Percentiles rank a stretch among this genome's conserved stretches.
These are phyloP conservation scores for Poicephalus gulielmi DNA, from an alignment of 2,113 vertebrate species.

Conservation along the genomic window DNA sequence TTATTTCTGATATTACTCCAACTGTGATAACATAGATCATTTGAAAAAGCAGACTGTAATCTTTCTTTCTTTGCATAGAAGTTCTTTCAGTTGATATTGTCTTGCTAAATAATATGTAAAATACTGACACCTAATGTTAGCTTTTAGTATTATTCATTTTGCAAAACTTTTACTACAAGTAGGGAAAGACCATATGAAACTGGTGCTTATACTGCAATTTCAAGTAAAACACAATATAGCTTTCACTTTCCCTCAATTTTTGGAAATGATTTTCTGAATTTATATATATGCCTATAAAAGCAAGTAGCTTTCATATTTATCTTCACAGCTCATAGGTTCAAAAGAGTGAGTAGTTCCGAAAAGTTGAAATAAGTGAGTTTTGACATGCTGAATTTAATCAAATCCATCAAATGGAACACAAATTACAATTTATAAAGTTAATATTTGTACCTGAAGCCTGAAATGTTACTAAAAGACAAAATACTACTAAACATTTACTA, in stretches of 20 bases:
- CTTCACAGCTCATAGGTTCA: neutral
- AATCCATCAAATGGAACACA: neutral
- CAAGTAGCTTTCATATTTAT: neutral
- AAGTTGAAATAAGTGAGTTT: neutral
- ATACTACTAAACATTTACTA: neutral
- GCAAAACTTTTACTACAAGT: neutral
- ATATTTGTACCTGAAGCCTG: neutral
- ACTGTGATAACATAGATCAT: neutral
- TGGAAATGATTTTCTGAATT: neutral
- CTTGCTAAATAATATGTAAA: conserved; percentile 76
- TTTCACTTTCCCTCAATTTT: neutral
- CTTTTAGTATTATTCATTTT: conserved; percentile 74
- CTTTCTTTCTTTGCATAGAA: neutral
- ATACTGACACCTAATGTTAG: conserved; percentile 82
- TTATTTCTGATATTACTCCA: neutral
- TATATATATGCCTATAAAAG: neutral
- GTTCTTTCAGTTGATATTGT: conserved; percentile 30
- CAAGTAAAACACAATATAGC: neutral
- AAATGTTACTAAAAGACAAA: neutral
- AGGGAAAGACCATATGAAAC: neutral
- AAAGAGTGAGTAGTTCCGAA: neutral
- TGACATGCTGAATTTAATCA: neutral
- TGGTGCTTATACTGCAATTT: neutral
- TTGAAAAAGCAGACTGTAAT: conserved; percentile 34
- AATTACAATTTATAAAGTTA: neutral